These are phyloP conservation scores for Drosophila peninsularis DNA, from an alignment of 2,888 invertebrate genomes.

Conservation along the genomic window DNA sequence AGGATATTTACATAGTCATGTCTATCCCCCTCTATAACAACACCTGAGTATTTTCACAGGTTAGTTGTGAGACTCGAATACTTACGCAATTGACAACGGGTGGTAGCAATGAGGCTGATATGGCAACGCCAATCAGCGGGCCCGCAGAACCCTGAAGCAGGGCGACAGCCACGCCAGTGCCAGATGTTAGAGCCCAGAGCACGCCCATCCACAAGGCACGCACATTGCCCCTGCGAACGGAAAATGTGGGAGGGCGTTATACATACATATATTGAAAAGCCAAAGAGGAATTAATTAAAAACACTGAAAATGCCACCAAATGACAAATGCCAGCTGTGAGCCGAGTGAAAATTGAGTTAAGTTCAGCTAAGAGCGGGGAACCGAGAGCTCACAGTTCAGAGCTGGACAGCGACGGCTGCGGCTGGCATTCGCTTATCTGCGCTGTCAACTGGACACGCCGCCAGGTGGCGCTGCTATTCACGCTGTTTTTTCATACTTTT, in stretches of 20 bases:
- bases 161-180: slow-evolving; percentile 93
- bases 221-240: slow-evolving; percentile 87
- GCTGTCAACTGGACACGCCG: slow-evolving; percentile 62
- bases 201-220: slow-evolving; percentile 91
- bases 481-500: slow-evolving; percentile 4
- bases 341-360: slow-evolving; percentile 61
- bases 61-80: slow-evolving; percentile 45
- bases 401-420: slow-evolving; percentile 38
- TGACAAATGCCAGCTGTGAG: slow-evolving; percentile 62
- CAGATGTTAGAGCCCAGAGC: slow-evolving; percentile 90
- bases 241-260: slow-evolving; percentile 25
- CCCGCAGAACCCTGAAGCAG: slow-evolving; percentile 93
- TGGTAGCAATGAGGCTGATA: slow-evolving; percentile 93
- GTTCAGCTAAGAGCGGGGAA: slow-evolving; percentile 55
- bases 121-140: slow-evolving; percentile 94
- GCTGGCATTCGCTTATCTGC: slow-evolving; percentile 49
- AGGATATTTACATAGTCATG: background rate
- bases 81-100: slow-evolving; percentile 94
- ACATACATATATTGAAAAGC: slow-evolving; percentile 44
- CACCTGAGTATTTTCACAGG: background rate
- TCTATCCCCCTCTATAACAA: too few relatives aligned
- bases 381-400: slow-evolving; percentile 15
- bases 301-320: slow-evolving; percentile 37
- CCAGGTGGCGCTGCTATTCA: slow-evolving; percentile 54
- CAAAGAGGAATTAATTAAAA: slow-evolving; percentile 62